Evolutionary conservation across 2,797 vertebrate genomes (phyloP).

Genomic region (Acropternis orthonyx): DNA sequence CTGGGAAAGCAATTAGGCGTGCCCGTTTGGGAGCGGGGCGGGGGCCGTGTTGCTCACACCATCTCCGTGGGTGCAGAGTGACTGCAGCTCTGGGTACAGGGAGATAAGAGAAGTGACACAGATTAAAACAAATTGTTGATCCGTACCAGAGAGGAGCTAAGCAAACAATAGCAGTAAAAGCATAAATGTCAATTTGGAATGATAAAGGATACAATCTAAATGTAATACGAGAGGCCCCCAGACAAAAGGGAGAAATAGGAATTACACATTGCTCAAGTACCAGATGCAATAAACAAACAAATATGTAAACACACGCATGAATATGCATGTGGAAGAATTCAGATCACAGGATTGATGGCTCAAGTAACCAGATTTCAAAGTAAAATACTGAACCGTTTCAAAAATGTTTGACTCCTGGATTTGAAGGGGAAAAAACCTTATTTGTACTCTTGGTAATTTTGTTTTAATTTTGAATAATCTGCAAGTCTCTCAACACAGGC

Average conservation of each 20-base stretch:
- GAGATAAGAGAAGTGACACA: constrained; percentile 82
- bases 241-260: constrained; percentile 84
- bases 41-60: constrained; percentile 58
- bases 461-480: constrained; percentile 24
- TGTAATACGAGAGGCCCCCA: constrained; percentile 86
- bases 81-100: constrained; percentile 76
- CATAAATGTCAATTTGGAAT: constrained; percentile 90
- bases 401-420: background rate
- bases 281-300: constrained; percentile 65
- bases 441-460: constrained; percentile 33
- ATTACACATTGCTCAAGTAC: constrained; percentile 78
- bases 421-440: background rate
- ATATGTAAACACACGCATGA: constrained; percentile 34
- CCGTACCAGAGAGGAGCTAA: constrained; percentile 77
- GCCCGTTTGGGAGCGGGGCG: constrained; percentile 37
- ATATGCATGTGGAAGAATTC: constrained; percentile 64
- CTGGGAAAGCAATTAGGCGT: constrained; percentile 77
- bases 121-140: constrained; percentile 86
- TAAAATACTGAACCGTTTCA: constrained; percentile 34
- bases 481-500: background rate
- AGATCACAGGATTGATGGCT: constrained; percentile 63
- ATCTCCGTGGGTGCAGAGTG: constrained; percentile 71
- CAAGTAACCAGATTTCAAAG: constrained; percentile 71
- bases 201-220: constrained; percentile 89
- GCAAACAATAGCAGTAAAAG: constrained; percentile 87